phyloP scores from a whole-genome alignment of 2,888 invertebrate genomes.

The Morpho achilles region DNA sequence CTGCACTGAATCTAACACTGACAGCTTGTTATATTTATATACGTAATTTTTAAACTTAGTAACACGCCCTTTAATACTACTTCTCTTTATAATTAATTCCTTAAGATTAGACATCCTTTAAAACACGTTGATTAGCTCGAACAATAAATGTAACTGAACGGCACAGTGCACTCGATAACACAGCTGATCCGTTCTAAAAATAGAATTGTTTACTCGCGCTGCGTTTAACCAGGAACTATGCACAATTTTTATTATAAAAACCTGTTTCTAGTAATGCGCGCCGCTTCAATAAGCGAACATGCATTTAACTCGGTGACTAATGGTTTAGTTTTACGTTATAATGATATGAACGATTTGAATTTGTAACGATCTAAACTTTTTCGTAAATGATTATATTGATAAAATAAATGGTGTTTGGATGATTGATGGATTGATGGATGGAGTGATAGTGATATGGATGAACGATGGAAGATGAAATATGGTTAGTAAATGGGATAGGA shows the following conservation, averaged over 20 bases:
- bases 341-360: not conserved
- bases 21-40: not conserved
- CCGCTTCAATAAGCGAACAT: not conserved
- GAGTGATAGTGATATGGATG: not conserved
- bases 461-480: not conserved
- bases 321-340: not conserved
- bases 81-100: constrained; percentile 4
- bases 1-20: too few species aligned
- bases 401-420: too few species aligned
- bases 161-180: not conserved
- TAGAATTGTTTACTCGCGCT: not conserved
- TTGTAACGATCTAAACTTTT: not conserved
- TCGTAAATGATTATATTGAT: not conserved
- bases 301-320: not conserved
- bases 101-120: not conserved
- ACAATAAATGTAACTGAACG: not conserved
- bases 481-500: not conserved
- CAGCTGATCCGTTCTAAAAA: not conserved
- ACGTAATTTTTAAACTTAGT: constrained; percentile 10
- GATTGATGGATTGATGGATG: too few species aligned
- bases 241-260: not conserved
- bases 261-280: not conserved
- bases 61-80: constrained; percentile 8
- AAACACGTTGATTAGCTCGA: not conserved
- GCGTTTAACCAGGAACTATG: not conserved